Conservation (phyloP, 2,797 vertebrate genomes). For the Gymnodraco acuticeps region DNA sequence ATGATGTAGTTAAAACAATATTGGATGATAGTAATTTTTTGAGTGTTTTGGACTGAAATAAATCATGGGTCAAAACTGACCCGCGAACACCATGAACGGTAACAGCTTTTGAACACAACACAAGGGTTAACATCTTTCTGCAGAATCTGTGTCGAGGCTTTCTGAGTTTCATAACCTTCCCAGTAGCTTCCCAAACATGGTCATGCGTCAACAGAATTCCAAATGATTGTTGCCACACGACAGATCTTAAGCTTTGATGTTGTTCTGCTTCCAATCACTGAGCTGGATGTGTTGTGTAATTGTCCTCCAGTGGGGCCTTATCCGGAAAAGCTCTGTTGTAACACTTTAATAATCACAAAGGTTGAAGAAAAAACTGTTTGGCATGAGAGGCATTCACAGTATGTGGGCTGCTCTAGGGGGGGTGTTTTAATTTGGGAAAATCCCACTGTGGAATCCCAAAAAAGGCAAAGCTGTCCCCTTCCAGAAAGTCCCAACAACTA, state of each 20-base stretch:
- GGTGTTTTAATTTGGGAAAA: neutral
- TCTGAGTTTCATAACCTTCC: conserved; percentile 23
- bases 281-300: conserved; percentile 34
- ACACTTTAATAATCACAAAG: neutral
- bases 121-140: neutral
- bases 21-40: too few species aligned
- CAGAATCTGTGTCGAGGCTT: neutral
- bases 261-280: conserved; percentile 15
- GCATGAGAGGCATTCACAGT: conserved; percentile 28
- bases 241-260: neutral
- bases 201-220: neutral
- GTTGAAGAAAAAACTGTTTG: conserved; percentile 32
- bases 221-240: too few species aligned
- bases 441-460: conserved; percentile 47
- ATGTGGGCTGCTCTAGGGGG: too few species aligned
- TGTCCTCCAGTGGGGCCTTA: conserved; percentile 26
- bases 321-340: neutral
- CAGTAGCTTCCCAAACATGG: neutral
- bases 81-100: too few species aligned
- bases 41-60: too few species aligned
- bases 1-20: too few species aligned
- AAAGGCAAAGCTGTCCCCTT: conserved; percentile 53
- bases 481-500: conserved; percentile 40
- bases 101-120: too few species aligned
- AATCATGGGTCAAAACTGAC: too few species aligned